Evolutionary conservation across 2,888 invertebrate species (phyloP), one percentile per base, ranked within the genome.

Genomic region (Hyles lineata): DNA sequence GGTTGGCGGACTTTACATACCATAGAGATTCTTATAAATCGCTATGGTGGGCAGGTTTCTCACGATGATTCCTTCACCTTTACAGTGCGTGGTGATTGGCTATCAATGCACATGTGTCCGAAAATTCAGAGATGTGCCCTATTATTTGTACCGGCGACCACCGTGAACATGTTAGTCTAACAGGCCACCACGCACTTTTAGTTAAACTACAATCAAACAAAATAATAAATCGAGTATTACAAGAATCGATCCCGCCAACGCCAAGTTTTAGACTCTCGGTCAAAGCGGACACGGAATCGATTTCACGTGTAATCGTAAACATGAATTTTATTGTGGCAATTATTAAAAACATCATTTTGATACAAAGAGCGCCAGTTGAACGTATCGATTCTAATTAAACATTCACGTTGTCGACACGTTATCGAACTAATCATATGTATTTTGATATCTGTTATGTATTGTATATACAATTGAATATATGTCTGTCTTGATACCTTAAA

Each of bases 261-360:
- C 35, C 8, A 67, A 50, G 15, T 67, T 21, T 6, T 43, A 23
- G 23, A 50, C 67, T 67, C 67, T 67, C 67, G 50, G 67, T 50
- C 67, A 67, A 25, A 67, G 23, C 67, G 50, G 67, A 67, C 67
- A 50, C 67, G 50, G 50, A 50, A 67, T 67, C 67, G 50, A 67
- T 67, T 67, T 67, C 67, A 50, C 67, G 50, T 50, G 50, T 50
- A 67, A 67, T 67, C 67, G 67, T 67, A 67, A 67, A 67, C 67
- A 67, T 67, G 67, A 67, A 67, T 67, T 67, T 67, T 67, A 67
- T 67, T 67, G 67, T 67, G 67, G 50, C 67, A 50, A 67, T 67
- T 67, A 67, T 67, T 67, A 67, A 67, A 67, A 67, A 67, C 67
- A 67, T 67, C 67, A 6, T 67, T 50, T 50, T 50, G n/a, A 23